Evolutionary conservation across 2,888 invertebrate genomes (phyloP), one percentile per base, ranked within the genome.

Genomic region (Xestia xanthographa): DNA sequence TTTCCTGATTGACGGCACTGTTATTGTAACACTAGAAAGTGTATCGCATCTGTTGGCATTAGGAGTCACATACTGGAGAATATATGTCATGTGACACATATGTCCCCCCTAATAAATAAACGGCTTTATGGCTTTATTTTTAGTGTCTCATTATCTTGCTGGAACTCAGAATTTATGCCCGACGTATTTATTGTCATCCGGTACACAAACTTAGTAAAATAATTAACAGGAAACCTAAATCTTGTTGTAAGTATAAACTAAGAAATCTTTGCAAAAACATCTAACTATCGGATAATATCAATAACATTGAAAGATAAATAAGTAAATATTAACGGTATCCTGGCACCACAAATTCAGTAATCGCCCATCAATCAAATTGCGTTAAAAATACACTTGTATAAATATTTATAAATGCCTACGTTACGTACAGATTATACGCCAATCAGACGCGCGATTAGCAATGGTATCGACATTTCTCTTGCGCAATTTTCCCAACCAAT

Each of bases 401-500:
- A 56, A 68, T 58, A 72, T 72, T 68, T n/a, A 71, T 71, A 41
- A 34, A 77, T 65, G 22, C 41, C 48, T 41, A 34, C 53, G 48
- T 56, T 71, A 82, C 66, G 43, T 66, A 70, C n/a, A 85, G 29
- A 81, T 75, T 58, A 72, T 67, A 26, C 65, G 60, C 45, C 68
- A 74, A 67, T 85, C 72, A 66, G 68, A 69, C 73, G 50, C 14
- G 22, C 63, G 17, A 75, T 77, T 73, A 71, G 65, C 38, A 73
- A 70, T 72, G 69, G 62, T 58, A 75, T 79, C 73, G 56, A 72
- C 75, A 83, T 86, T 83, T 77, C 79, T 81, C 81, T 83, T 73
- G 68, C 50, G 67, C 80, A 81, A 84, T 84, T 88, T 90, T 90
- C 90, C 77, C 87, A 88, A 87, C 82, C 83, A 86, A 85, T 86